These are phyloP conservation scores for Myotis yumanensis DNA, from an alignment of 2,113 vertebrate species.

Conservation along the genomic window DNA sequence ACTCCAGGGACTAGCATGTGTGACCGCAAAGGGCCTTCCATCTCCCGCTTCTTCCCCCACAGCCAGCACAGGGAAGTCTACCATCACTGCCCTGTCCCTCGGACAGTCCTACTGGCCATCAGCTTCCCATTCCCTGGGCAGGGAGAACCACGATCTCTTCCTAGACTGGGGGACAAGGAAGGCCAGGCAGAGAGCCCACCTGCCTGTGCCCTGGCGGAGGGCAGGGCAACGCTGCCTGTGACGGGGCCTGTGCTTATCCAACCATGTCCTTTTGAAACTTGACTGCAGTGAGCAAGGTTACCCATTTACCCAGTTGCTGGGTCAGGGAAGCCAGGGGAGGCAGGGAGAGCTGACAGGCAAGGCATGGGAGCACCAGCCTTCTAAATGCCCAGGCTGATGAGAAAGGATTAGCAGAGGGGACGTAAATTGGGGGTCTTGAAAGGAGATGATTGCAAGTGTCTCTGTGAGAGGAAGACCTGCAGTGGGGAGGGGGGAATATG, in stretches of 20 bases:
- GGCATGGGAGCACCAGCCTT: too few relatives aligned
- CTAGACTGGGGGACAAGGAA: not conserved
- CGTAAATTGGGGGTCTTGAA: accelerated
- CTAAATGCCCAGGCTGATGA: not conserved
- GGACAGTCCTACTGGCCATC: not conserved
- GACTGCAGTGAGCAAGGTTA: not conserved
- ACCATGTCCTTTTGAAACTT: not conserved
- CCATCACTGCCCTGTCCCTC: too few relatives aligned
- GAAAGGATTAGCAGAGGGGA: not conserved
- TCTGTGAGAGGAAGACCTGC: not conserved
- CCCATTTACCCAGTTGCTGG: not conserved
- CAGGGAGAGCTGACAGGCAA: not conserved
- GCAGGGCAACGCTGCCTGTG: not conserved
- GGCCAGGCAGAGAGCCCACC: not conserved
- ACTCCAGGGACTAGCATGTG: not conserved
- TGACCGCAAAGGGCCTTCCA: not conserved
- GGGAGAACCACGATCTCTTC: not conserved
- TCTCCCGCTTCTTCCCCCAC: accelerated
- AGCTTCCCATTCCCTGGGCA: not conserved
- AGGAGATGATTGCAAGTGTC: not conserved
- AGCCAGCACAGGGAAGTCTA: not conserved
- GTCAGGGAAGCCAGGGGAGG: not conserved
- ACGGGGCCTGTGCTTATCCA: not conserved
- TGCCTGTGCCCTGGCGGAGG: not conserved
- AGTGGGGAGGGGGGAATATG: not conserved